These are phyloP conservation scores for Chamaetylas fuelleborni DNA, from an alignment of 2,113 vertebrate genomes.

Conservation along the genomic window DNA sequence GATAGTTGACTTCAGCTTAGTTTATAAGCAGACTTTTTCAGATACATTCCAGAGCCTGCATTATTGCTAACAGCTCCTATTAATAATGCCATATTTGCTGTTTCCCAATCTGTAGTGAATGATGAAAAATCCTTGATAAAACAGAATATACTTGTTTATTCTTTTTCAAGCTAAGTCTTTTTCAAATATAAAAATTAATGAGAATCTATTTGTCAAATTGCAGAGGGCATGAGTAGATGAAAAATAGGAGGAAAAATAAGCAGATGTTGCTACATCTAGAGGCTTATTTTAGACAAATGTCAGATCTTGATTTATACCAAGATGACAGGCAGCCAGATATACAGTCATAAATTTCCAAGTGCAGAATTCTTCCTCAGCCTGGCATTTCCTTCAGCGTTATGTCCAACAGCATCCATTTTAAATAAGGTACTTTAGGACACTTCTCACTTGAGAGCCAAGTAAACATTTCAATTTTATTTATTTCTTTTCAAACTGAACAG, in stretches of 20 bases:
- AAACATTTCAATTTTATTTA: background rate
- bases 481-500: background rate
- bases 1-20: background rate
- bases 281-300: background rate
- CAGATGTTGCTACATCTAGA: background rate
- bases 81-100: background rate
- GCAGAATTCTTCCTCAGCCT: background rate
- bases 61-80: background rate
- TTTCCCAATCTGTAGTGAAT: background rate
- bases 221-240: background rate
- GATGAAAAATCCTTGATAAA: background rate
- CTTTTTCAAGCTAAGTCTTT: background rate
- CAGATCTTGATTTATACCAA: constrained; percentile 11
- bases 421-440: background rate
- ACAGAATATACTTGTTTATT: background rate
- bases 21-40: background rate
- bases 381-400: background rate
- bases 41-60: background rate
- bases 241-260: background rate
- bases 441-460: background rate
- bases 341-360: background rate
- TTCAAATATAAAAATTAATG: background rate
- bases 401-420: background rate
- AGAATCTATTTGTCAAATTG: background rate
- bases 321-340: background rate